phyloP scores from a whole-genome alignment of 2,113 vertebrate species.

The Tragelaphus strepsiceros region DNA sequence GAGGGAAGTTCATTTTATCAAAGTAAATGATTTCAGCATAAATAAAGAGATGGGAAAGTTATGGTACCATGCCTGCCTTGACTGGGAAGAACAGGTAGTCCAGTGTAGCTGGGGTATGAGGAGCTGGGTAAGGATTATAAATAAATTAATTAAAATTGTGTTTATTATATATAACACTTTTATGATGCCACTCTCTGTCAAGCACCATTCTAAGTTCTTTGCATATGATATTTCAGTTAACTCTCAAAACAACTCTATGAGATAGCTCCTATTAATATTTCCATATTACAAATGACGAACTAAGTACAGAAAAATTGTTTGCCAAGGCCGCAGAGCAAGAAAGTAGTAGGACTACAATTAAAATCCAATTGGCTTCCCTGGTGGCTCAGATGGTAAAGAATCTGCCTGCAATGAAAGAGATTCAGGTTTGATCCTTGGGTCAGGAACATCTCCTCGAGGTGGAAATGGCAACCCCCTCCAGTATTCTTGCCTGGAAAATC shows the following conservation, averaged over 20 bases:
- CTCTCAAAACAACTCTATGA: not conserved
- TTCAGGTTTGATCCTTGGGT: not conserved
- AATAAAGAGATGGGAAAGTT: not conserved
- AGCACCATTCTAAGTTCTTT: not conserved
- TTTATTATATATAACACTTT: not conserved
- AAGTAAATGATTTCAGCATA: not conserved
- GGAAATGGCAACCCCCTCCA: not conserved
- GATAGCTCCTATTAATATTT: not conserved
- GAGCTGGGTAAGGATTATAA: not conserved
- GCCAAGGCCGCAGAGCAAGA: not conserved
- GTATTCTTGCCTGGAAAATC: not conserved
- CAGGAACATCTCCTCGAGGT: not conserved
- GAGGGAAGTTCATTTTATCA: not conserved
- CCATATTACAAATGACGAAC: not conserved
- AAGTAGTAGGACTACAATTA: not conserved
- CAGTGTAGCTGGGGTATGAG: not conserved
- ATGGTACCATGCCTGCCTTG: not conserved
- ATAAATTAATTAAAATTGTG: not conserved
- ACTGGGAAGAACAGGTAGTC: not conserved
- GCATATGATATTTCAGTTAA: not conserved
- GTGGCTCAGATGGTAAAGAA: not conserved
- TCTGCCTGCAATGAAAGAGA: not conserved
- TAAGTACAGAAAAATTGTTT: not conserved
- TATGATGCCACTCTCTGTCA: not conserved
- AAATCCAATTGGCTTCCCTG: not conserved